Conservation (phyloP, 1,140 invertebrate species). For the Drosophila erecta region DNA sequence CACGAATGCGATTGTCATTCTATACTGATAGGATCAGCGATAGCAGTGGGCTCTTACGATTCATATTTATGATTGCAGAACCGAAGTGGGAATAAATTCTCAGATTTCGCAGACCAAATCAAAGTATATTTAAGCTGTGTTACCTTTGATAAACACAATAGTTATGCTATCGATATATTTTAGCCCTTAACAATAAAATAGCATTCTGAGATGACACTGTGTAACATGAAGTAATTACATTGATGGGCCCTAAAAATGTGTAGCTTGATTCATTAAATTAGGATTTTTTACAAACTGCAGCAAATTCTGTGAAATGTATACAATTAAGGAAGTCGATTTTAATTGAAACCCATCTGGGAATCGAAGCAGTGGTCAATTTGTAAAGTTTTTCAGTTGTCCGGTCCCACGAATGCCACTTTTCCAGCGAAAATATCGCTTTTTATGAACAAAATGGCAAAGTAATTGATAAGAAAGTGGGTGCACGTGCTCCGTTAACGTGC, state of each 20-base stretch:
- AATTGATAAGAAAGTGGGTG: neutral
- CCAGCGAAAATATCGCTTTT: neutral
- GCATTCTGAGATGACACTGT: no score
- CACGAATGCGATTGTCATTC: slow-evolving; percentile 4
- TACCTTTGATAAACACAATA: neutral
- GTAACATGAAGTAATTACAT: no score
- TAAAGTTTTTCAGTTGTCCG: neutral
- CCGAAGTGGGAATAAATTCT: neutral
- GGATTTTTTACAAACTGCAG: no score
- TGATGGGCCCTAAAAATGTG: no score
- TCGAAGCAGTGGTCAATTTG: no score
- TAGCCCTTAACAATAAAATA: no score
- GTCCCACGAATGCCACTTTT: neutral
- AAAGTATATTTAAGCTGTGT: neutral
- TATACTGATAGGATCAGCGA: slow-evolving; percentile 10
- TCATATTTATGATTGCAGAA: slow-evolving; percentile 2
- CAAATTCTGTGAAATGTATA: neutral
- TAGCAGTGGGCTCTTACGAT: neutral
- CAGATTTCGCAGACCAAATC: neutral
- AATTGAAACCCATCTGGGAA: no score
- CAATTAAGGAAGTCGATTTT: neutral
- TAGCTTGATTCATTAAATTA: no score
- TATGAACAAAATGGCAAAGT: neutral
- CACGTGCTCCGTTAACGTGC: slow-evolving; percentile 9
- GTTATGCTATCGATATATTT: no score